A percentile compares a stretch with the other conserved stretches of the same genome.
Evolutionary conservation across 2,113 vertebrate species (phyloP).

Genomic region (Gopherus evgoodei): DNA sequence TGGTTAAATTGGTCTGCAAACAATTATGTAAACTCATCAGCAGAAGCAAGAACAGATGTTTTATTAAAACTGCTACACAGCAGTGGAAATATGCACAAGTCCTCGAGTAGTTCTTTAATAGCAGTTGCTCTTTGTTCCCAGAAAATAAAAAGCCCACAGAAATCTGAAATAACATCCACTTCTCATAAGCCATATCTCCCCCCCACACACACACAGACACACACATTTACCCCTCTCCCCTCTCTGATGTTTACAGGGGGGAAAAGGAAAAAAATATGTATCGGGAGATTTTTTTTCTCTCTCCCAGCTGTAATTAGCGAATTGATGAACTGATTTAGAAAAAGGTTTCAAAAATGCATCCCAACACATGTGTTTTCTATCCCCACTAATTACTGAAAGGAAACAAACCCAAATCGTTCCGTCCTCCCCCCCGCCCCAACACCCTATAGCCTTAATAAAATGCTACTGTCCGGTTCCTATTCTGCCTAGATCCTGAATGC

Average conservation of each 20-base stretch:
- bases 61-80: constrained; percentile 84
- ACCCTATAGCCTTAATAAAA: neutral
- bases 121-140: constrained; percentile 68
- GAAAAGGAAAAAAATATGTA: neutral
- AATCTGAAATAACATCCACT: constrained; percentile 65
- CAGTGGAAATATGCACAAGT: constrained; percentile 79
- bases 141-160: constrained; percentile 67
- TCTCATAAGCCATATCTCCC: constrained; percentile 13
- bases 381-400: constrained; percentile 63
- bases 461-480: neutral
- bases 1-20: constrained; percentile 83
- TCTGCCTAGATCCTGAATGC: neutral
- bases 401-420: constrained; percentile 39
- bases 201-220: neutral
- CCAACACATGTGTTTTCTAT: constrained; percentile 65
- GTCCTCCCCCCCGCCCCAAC: neutral
- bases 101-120: constrained; percentile 66
- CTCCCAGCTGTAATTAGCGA: constrained; percentile 65
- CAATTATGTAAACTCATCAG: constrained; percentile 84
- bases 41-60: constrained; percentile 87
- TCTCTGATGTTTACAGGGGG: neutral
- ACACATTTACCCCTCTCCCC: neutral
- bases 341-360: constrained; percentile 42
- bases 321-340: constrained; percentile 70
- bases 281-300: constrained; percentile 9